Percentiles rank a stretch among this genome's conserved stretches.
Evolutionary conservation across 2,113 vertebrate species (phyloP).

Genomic region (Brachypteracias leptosomus): DNA sequence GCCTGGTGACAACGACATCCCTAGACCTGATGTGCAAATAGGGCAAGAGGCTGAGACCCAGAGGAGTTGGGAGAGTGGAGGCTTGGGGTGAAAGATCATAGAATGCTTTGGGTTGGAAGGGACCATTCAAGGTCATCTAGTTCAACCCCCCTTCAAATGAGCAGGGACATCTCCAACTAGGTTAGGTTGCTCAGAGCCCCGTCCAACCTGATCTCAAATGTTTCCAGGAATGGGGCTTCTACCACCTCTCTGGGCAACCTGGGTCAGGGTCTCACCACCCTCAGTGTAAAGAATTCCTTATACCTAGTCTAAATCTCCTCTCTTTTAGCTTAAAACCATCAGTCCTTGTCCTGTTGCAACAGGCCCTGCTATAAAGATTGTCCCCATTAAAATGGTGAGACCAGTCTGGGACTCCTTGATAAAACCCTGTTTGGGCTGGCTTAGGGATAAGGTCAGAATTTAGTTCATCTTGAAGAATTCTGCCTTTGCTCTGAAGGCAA

Average conservation of each 20-base stretch:
- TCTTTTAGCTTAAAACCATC: neutral
- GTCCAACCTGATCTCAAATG: neutral
- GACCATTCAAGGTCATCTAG: neutral
- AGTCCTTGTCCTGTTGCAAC: neutral
- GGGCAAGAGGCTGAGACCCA: neutral
- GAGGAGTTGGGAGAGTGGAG: neutral
- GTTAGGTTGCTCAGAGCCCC: neutral
- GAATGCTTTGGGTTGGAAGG: neutral
- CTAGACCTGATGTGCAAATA: fast-evolving
- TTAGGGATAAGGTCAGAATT: neutral
- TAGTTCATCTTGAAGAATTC: neutral
- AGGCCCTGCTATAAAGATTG: neutral
- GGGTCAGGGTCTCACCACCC: neutral
- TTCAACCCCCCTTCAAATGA: neutral
- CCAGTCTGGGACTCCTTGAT: neutral
- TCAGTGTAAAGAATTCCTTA: neutral
- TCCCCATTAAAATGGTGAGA: neutral
- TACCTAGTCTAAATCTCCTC: neutral
- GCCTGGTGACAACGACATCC: fast-evolving
- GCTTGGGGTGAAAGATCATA: neutral
- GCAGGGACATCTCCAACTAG: neutral
- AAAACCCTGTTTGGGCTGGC: neutral
- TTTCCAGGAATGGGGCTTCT: neutral
- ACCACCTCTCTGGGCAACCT: neutral
- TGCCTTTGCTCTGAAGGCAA: neutral